Evolutionary conservation across 2,888 invertebrate species (phyloP).

Genomic region (Ophonus ardosiacus): DNA sequence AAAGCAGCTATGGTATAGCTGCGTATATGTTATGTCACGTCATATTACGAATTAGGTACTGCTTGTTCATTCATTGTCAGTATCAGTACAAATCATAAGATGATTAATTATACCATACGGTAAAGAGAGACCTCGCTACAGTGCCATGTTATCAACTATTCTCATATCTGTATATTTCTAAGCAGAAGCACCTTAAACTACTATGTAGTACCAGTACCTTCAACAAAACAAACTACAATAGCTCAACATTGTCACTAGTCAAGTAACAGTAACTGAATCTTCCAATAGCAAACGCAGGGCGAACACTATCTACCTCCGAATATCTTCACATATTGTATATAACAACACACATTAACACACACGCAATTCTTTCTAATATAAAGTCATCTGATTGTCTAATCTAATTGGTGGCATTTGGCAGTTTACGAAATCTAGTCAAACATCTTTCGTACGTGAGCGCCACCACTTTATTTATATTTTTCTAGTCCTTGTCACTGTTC

Average conservation of each 20-base stretch:
- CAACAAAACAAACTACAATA: background rate
- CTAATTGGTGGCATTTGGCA: background rate
- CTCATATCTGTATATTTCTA: conserved; percentile 51
- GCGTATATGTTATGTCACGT: conserved; percentile 44
- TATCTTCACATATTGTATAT: conserved; percentile 37
- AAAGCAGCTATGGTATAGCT: background rate
- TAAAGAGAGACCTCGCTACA: conserved; percentile 61
- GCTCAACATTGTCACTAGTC: conserved; percentile 7
- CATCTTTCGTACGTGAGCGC: background rate
- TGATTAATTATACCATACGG: conserved; percentile 3
- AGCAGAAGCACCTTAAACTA: conserved; percentile 19
- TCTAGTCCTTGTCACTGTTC: conserved; percentile 27
- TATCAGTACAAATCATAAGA: conserved; percentile 53
- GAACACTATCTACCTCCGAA: conserved; percentile 55
- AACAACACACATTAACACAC: background rate
- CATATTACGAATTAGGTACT: conserved; percentile 53
- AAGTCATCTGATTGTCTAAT: background rate
- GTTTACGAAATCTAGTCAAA: background rate
- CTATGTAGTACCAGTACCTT: background rate
- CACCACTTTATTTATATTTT: background rate
- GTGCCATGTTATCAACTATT: conserved; percentile 57
- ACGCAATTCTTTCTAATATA: background rate
- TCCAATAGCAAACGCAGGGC: conserved; percentile 54
- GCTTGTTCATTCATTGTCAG: conserved; percentile 37
- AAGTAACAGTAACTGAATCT: conserved; percentile 57